These are phyloP conservation scores for Crotalus adamanteus DNA, from an alignment of 2,797 vertebrate species.

Conservation along the genomic window DNA sequence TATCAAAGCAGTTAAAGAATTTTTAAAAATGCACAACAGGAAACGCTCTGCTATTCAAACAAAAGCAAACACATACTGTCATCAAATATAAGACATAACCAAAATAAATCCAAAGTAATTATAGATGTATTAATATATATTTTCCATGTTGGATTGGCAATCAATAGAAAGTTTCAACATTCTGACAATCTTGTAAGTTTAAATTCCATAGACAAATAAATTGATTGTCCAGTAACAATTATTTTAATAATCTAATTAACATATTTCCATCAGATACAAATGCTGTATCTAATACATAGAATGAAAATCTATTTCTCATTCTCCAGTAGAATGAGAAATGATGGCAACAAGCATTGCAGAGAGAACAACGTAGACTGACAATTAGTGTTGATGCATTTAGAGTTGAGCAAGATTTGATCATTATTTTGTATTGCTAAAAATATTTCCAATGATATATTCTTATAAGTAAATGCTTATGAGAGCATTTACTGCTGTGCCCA, in stretches of 20 bases:
- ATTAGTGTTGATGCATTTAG: background rate
- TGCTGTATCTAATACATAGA: rapidly evolving
- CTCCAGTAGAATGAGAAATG: background rate
- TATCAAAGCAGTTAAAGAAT: background rate
- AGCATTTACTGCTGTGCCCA: background rate
- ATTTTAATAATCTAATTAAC: background rate
- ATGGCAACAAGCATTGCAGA: background rate
- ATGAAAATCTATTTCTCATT: background rate
- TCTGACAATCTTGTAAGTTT: background rate
- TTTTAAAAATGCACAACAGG: background rate
- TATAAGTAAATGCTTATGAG: background rate
- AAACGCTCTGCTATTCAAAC: background rate
- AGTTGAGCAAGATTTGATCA: background rate
- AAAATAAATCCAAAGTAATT: background rate
- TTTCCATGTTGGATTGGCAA: slow-evolving; percentile 5
- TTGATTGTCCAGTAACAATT: background rate
- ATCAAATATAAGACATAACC: slow-evolving; percentile 7
- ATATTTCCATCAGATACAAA: background rate
- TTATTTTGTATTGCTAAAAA: background rate
- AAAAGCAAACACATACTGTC: background rate
- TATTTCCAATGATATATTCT: background rate
- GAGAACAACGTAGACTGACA: background rate
- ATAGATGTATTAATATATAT: background rate
- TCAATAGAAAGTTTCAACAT: slow-evolving; percentile 1
- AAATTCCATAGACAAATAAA: background rate